phyloP scores from a whole-genome alignment of 1,140 invertebrate genomes.

The Drosophila kurseongensis region DNA sequence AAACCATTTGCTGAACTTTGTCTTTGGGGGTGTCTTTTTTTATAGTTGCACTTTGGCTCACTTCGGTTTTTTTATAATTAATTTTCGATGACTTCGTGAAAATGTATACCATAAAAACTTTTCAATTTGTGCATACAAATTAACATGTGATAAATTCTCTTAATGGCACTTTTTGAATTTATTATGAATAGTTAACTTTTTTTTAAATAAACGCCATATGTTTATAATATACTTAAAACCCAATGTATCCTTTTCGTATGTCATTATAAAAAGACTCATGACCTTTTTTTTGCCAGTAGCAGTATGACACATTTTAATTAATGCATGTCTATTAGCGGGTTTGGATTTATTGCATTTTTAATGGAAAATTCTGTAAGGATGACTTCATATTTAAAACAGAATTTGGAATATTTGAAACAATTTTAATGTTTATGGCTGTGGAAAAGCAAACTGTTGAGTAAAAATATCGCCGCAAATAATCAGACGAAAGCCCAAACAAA shows the following conservation, averaged over 20 bases:
- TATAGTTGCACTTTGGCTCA: constrained; percentile 1
- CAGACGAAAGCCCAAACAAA: constrained; percentile 41
- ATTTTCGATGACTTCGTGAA: constrained; percentile 25
- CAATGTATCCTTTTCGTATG: constrained; percentile 1
- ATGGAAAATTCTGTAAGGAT: constrained; percentile 35
- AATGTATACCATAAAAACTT: constrained; percentile 29
- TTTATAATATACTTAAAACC: constrained; percentile 24
- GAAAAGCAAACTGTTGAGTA: constrained; percentile 35
- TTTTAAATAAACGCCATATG: constrained; percentile 26
- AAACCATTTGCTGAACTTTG: constrained; percentile 27
- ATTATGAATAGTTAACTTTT: constrained; percentile 9
- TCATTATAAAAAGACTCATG: constrained; percentile 7
- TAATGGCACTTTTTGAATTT: constrained; percentile 26
- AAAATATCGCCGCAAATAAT: constrained; percentile 28
- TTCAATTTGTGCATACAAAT: constrained; percentile 43
- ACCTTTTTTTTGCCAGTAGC: constrained; percentile 11
- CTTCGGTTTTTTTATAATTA: constrained; percentile 9
- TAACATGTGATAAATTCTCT: constrained; percentile 40
- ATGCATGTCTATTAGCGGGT: constrained; percentile 7
- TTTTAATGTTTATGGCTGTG: constrained; percentile 26
- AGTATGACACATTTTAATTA: constrained; percentile 42
- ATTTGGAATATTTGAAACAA: constrained; percentile 23
- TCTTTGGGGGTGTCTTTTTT: constrained; percentile 13
- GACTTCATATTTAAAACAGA: constrained; percentile 32
- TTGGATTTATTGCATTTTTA: constrained; percentile 39